Percentiles rank a stretch among this genome's conserved stretches.
These are phyloP conservation scores for Halcyon badia DNA, from an alignment of 2,797 vertebrate genomes.

Conservation along the genomic window DNA sequence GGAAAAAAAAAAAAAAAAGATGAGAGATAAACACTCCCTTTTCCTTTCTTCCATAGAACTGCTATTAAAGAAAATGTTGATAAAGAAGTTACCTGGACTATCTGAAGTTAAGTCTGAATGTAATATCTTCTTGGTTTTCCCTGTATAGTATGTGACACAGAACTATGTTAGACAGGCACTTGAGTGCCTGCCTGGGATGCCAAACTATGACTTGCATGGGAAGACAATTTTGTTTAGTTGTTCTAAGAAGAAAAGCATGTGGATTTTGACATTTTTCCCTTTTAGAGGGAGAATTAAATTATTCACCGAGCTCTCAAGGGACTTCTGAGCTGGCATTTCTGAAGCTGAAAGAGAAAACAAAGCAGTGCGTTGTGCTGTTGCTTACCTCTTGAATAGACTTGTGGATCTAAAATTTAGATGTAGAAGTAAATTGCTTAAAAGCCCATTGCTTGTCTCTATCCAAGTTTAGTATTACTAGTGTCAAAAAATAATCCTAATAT, in stretches of 20 bases:
- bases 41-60: neutral
- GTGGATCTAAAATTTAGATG: neutral
- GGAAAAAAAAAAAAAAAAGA: neutral
- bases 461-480: neutral
- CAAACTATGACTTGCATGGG: neutral
- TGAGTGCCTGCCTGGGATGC: neutral
- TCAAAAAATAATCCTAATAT: neutral
- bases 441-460: neutral
- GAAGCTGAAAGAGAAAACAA: conserved; percentile 27
- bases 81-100: neutral
- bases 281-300: conserved; percentile 39
- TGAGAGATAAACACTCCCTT: neutral
- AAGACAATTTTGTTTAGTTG: neutral
- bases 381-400: neutral
- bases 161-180: neutral
- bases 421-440: neutral
- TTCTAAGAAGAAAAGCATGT: conserved; percentile 27
- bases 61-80: neutral
- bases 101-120: neutral
- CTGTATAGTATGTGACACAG: neutral
- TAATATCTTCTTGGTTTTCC: neutral
- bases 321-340: neutral
- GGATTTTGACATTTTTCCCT: conserved; percentile 25
- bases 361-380: neutral
- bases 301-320: conserved; percentile 14